phyloP scores from a whole-genome alignment of 2,888 invertebrate species.

The Tridacna gigas region DNA sequence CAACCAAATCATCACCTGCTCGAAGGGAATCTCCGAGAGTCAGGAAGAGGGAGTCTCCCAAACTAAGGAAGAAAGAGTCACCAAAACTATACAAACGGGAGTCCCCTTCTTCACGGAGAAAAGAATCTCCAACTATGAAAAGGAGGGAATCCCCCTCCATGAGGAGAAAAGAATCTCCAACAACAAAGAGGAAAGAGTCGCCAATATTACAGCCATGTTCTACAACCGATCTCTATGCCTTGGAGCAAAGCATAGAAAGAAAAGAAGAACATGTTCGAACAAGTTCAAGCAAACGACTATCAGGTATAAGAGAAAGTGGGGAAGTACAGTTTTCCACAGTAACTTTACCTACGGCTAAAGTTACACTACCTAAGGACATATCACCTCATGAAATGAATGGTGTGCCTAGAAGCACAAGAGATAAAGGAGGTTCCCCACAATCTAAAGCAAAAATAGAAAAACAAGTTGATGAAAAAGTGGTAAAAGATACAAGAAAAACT shows the following conservation, averaged over 20 bases:
- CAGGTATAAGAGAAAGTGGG: slow-evolving; percentile 23
- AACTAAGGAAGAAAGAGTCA: slow-evolving; percentile 54
- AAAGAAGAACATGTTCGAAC: slow-evolving; percentile 56
- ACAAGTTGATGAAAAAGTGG: slow-evolving; percentile 3
- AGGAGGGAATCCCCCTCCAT: slow-evolving; percentile 45
- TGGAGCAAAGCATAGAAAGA: slow-evolving; percentile 58
- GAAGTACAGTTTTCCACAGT: slow-evolving; percentile 52
- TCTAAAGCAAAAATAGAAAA: slow-evolving; percentile 17
- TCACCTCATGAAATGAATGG: slow-evolving; percentile 68
- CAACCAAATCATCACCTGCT: slow-evolving; percentile 46
- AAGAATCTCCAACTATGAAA: slow-evolving; percentile 38
- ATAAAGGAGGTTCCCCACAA: slow-evolving; percentile 29
- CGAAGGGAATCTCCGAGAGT: slow-evolving; percentile 56
- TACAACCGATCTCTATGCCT: slow-evolving; percentile 35
- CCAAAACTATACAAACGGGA: slow-evolving; percentile 49
- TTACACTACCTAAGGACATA: slow-evolving; percentile 69
- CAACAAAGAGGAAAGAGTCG: slow-evolving; percentile 35
- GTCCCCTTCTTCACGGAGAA: slow-evolving; percentile 54
- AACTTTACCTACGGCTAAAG: slow-evolving; percentile 64
- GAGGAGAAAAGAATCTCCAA: slow-evolving; percentile 45
- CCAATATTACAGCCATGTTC: slow-evolving; percentile 29
- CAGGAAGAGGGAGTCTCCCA: slow-evolving; percentile 59
- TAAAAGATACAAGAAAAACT: slow-evolving; percentile 37
- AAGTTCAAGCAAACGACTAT: slow-evolving; percentile 30
- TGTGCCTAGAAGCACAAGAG: slow-evolving; percentile 54